Conservation (phyloP, 2,888 invertebrate genomes). For the Lasioglossum malachurum region DNA sequence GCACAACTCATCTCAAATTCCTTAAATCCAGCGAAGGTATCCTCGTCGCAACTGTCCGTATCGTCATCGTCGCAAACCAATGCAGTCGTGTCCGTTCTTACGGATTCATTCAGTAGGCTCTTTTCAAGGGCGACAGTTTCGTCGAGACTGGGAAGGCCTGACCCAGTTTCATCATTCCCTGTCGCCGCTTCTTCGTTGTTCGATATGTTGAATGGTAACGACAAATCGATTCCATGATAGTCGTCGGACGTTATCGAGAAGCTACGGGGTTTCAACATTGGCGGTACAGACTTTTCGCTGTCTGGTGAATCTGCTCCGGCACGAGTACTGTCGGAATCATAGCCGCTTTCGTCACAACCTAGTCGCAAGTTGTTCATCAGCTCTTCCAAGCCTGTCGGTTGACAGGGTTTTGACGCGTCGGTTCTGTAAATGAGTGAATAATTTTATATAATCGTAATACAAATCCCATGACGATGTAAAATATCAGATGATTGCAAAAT, state of each 20-base stretch:
- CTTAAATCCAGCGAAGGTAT: slow-evolving; percentile 67
- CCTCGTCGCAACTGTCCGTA: slow-evolving; percentile 77
- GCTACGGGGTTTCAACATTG: slow-evolving; percentile 71
- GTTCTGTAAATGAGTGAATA: slow-evolving; percentile 48
- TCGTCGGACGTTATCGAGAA: slow-evolving; percentile 81
- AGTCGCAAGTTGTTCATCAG: slow-evolving; percentile 82
- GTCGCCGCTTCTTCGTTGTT: slow-evolving; percentile 18
- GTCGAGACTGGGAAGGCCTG: slow-evolving; percentile 14
- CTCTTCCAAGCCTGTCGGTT: slow-evolving; percentile 77
- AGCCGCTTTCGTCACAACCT: slow-evolving; percentile 87
- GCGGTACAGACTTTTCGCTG: slow-evolving; percentile 78
- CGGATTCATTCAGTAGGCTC: slow-evolving; percentile 57
- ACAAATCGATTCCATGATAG: slow-evolving; percentile 77
- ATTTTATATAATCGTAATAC: not conserved
- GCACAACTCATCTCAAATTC: slow-evolving; percentile 36
- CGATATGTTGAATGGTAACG: slow-evolving; percentile 45
- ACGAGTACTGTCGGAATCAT: slow-evolving; percentile 87
- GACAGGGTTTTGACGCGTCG: slow-evolving; percentile 60
- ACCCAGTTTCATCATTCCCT: not conserved
- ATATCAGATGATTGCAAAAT: too few species aligned
- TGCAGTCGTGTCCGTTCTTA: slow-evolving; percentile 64
- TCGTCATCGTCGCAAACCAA: slow-evolving; percentile 73
- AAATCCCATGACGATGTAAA: not conserved
- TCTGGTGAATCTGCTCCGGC: slow-evolving; percentile 86
- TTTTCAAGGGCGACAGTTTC: slow-evolving; percentile 30